phyloP scores from a whole-genome alignment of 2,888 invertebrate genomes.

The Coenonympha arcania region DNA sequence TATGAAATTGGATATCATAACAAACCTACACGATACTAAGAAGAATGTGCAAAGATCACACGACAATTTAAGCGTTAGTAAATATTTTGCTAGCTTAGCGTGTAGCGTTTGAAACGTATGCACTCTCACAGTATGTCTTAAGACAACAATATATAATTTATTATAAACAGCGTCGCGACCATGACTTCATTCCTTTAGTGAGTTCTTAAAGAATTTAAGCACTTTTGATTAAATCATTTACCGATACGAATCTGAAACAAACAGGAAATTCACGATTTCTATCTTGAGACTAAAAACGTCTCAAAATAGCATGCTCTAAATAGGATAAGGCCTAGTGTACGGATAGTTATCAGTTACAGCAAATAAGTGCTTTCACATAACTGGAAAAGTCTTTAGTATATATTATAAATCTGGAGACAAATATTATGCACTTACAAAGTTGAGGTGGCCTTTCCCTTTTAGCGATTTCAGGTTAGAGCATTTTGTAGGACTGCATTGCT shows the following conservation, averaged over 20 bases:
- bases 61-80: slow-evolving; percentile 11
- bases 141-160: slow-evolving; percentile 31
- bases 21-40: not conserved
- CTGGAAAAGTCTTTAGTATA: no score
- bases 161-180: slow-evolving; percentile 37
- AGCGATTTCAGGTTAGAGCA: no score
- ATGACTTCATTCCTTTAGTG: slow-evolving; percentile 39
- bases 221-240: slow-evolving; percentile 27
- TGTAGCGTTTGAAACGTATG: slow-evolving; percentile 19
- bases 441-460: no score
- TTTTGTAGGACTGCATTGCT: no score
- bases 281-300: no score
- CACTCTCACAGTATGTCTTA: slow-evolving; percentile 23
- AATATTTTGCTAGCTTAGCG: slow-evolving; percentile 19
- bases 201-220: slow-evolving; percentile 31
- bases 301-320: not conserved
- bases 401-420: no score
- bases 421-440: no score
- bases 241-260: no score
- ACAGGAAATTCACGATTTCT: no score
- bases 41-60: slow-evolving; percentile 4
- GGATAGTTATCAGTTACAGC: no score
- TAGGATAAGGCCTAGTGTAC: no score
- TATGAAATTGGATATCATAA: not conserved
- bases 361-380: no score